These are phyloP conservation scores for Odontamblyopus rebecca DNA, from an alignment of 2,797 vertebrate genomes.

Conservation along the genomic window DNA sequence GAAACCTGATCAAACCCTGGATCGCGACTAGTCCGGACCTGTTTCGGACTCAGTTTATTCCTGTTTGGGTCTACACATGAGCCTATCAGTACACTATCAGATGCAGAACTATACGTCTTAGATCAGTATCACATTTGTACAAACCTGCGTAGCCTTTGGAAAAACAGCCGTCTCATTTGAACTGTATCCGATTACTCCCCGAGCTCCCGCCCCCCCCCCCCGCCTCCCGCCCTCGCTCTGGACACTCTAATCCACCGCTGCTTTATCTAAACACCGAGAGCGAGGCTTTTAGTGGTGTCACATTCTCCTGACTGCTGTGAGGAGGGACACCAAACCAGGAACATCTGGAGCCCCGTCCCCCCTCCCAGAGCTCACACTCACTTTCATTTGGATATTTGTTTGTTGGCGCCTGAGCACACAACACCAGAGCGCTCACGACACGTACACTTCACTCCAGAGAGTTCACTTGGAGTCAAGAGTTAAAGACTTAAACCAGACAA, in stretches of 20 bases:
- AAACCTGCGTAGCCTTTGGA: background rate
- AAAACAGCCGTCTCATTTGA: constrained; percentile 29
- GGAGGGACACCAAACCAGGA: constrained; percentile 67
- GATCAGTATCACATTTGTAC: background rate
- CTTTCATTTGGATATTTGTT: background rate
- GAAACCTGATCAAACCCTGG: background rate
- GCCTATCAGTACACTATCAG: background rate
- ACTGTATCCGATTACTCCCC: constrained; percentile 43
- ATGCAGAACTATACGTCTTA: background rate
- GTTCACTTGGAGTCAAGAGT: too few relatives aligned
- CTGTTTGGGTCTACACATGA: background rate
- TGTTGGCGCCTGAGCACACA: too few relatives aligned
- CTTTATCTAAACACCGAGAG: constrained; percentile 56
- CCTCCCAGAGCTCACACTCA: constrained; percentile 44
- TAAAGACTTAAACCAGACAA: too few relatives aligned
- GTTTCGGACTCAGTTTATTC: background rate
- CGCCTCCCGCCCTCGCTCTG: constrained; percentile 22
- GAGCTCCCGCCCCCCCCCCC: constrained; percentile 5
- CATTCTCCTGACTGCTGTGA: constrained; percentile 64
- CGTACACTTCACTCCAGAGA: too few relatives aligned
- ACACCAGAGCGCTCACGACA: too few relatives aligned
- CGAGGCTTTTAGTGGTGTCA: constrained; percentile 67
- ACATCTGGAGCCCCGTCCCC: constrained; percentile 68
- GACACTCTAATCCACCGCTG: constrained; percentile 54
- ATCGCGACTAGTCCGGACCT: background rate